These are phyloP conservation scores for Prosapia bicincta DNA, from an alignment of 2,888 invertebrate species.

Conservation along the genomic window DNA sequence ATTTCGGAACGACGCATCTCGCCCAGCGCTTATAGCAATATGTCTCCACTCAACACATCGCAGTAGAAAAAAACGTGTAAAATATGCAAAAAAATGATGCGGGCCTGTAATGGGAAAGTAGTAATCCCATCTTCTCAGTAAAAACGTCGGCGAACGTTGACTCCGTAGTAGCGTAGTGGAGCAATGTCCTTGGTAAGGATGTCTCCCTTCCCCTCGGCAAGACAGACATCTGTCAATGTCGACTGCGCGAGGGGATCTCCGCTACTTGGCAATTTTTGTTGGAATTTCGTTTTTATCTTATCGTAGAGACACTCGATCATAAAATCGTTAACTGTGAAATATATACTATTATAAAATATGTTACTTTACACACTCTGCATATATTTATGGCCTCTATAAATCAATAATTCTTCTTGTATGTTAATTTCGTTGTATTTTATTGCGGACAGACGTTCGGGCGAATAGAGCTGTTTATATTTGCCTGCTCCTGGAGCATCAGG, in stretches of 20 bases:
- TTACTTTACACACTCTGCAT: background rate
- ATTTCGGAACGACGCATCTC: too few species aligned
- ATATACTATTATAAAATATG: background rate
- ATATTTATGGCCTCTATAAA: background rate
- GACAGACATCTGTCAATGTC: constrained; percentile 4
- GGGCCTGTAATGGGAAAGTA: background rate
- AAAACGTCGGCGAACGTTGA: constrained; percentile 11
- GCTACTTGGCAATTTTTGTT: constrained; percentile 18
- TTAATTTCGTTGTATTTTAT: too few species aligned
- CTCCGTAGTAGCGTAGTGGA: background rate
- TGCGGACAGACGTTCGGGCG: too few species aligned
- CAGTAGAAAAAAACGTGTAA: constrained; percentile 12
- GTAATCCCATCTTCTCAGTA: background rate
- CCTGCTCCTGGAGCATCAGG: too few species aligned
- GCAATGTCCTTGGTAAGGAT: background rate
- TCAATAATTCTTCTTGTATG: too few species aligned
- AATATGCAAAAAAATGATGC: constrained; percentile 11
- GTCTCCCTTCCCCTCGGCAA: background rate
- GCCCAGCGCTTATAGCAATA: too few species aligned
- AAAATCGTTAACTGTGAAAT: constrained; percentile 3
- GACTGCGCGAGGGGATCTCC: background rate
- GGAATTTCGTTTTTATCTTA: constrained; percentile 26
- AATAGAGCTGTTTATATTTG: too few species aligned
- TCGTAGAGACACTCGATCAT: constrained; percentile 15
- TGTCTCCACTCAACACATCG: too few species aligned